Conservation (phyloP, 2,113 vertebrate species). For the Periophthalmus modestus region DNA sequence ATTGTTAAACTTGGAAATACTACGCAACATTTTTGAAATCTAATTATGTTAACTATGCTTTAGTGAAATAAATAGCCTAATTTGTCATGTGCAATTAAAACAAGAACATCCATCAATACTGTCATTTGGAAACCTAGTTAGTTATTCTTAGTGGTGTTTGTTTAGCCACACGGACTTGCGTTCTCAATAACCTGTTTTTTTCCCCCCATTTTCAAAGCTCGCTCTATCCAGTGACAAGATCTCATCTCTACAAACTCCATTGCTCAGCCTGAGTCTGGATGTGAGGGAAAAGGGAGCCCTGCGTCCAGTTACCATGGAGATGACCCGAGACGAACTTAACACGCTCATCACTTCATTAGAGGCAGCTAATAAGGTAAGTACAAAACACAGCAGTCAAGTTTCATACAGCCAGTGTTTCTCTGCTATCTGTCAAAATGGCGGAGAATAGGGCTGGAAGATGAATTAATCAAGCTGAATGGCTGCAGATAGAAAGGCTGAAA, state of each 20-base stretch:
- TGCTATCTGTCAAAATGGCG: neutral
- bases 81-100: neutral
- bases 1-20: too few relatives aligned
- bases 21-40: too few relatives aligned
- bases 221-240: constrained; percentile 96
- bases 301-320: constrained; percentile 84
- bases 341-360: constrained; percentile 87
- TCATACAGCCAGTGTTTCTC: neutral
- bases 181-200: neutral
- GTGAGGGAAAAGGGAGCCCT: constrained; percentile 82
- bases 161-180: neutral
- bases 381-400: neutral
- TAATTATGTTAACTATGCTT: too few relatives aligned
- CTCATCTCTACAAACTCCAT: constrained; percentile 88
- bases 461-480: neutral
- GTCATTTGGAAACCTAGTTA: neutral
- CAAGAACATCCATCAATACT: neutral
- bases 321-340: constrained; percentile 91
- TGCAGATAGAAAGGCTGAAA: neutral
- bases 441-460: neutral
- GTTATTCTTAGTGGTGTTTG: neutral
- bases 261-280: constrained; percentile 89
- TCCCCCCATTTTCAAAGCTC: constrained; percentile 69
- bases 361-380: constrained; percentile 97
- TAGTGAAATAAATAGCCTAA: too few relatives aligned